These are phyloP conservation scores for Dryobates pubescens DNA, from an alignment of 2,797 vertebrate species.

Conservation along the genomic window DNA sequence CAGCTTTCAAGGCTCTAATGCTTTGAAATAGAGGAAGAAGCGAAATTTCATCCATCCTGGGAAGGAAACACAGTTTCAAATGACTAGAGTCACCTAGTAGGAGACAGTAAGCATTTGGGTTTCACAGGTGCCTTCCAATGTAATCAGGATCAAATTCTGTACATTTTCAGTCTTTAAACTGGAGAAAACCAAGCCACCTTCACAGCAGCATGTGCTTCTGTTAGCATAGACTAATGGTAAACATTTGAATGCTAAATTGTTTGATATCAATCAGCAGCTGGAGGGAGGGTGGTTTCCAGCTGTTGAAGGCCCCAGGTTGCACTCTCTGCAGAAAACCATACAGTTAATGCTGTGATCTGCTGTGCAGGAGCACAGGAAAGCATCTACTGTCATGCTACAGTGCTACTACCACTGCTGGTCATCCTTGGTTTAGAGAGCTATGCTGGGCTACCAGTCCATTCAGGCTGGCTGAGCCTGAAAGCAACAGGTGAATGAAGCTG, in stretches of 20 bases:
- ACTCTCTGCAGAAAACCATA: background rate
- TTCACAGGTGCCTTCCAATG: background rate
- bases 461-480: background rate
- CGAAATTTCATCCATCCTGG: background rate
- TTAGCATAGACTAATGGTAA: background rate
- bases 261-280: background rate
- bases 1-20: background rate
- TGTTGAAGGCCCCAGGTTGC: background rate
- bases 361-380: background rate
- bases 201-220: background rate
- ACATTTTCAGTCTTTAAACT: background rate
- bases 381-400: accelerated
- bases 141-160: background rate
- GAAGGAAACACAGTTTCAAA: background rate
- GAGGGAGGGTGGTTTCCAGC: background rate
- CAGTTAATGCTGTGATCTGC: background rate
- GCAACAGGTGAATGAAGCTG: background rate
- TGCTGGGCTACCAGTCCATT: background rate
- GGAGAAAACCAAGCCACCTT: background rate
- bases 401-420: background rate
- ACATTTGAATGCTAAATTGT: background rate
- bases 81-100: background rate
- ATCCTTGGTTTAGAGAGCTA: background rate
- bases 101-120: background rate
- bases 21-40: background rate